Evolutionary conservation across 2,113 vertebrate species (phyloP).

Genomic region (Proterorhinus semilunaris): DNA sequence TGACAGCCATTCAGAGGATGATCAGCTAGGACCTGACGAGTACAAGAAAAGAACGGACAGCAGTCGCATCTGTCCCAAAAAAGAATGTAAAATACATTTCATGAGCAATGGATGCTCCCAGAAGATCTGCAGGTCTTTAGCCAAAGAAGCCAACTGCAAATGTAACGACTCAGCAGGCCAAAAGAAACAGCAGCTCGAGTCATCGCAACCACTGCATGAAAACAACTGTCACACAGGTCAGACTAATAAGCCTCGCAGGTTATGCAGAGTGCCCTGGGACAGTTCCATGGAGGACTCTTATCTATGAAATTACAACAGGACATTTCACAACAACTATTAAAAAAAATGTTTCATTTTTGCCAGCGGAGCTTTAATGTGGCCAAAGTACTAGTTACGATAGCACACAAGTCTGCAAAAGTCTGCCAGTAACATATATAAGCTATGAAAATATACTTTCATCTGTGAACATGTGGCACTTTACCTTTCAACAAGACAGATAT

Average conservation of each 20-base stretch:
- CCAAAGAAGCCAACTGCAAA: slow-evolving; percentile 19
- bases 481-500: neutral
- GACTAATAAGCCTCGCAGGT: slow-evolving; percentile 19
- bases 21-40: slow-evolving; percentile 1
- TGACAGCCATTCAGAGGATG: slow-evolving; percentile 2
- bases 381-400: neutral
- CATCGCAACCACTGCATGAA: slow-evolving; percentile 15
- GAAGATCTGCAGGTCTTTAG: slow-evolving; percentile 7
- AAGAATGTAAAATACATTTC: neutral
- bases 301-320: slow-evolving; percentile 34
- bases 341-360: neutral
- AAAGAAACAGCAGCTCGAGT: neutral
- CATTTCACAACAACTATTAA: neutral
- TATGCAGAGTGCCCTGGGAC: slow-evolving; percentile 55
- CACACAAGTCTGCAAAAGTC: neutral
- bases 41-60: slow-evolving; percentile 9
- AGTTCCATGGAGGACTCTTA: slow-evolving; percentile 48
- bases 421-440: neutral
- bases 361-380: neutral
- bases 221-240: neutral
- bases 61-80: neutral
- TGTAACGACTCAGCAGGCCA: slow-evolving; percentile 13
- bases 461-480: slow-evolving; percentile 44
- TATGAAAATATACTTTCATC: slow-evolving; percentile 22
- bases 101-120: slow-evolving; percentile 8